Percentiles rank a stretch among this genome's conserved stretches.
Evolutionary conservation across 2,888 invertebrate genomes (phyloP).

Genomic region (Aethes cnicana): DNA sequence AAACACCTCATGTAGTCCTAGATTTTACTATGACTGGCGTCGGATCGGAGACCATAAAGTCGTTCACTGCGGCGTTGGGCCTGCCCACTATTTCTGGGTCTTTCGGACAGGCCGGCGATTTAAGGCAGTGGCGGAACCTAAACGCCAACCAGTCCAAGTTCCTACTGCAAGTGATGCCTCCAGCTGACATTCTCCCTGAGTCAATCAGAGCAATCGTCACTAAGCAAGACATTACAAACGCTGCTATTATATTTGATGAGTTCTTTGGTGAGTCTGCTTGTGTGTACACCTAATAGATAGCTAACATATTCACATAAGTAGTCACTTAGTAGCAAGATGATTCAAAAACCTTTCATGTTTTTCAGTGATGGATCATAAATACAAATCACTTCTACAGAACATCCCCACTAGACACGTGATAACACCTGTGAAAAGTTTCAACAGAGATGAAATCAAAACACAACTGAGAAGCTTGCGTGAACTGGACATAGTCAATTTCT

Average conservation of each 20-base stretch:
- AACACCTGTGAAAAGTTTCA: slow-evolving; percentile 82
- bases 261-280: too few relatives aligned
- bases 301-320: too few relatives aligned
- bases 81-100: slow-evolving; percentile 93
- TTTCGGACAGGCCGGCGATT: slow-evolving; percentile 92
- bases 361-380: slow-evolving; percentile 95
- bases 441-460: slow-evolving; percentile 83
- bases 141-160: slow-evolving; percentile 87
- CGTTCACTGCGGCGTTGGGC: slow-evolving; percentile 89
- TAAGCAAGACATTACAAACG: slow-evolving; percentile 93
- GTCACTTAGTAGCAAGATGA: too few relatives aligned
- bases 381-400: slow-evolving; percentile 93
- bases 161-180: slow-evolving; percentile 92
- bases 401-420: slow-evolving; percentile 95
- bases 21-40: slow-evolving; percentile 92
- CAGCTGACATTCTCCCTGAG: slow-evolving; percentile 92
- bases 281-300: too few relatives aligned
- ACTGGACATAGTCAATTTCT: slow-evolving; percentile 94
- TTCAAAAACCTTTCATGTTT: too few relatives aligned
- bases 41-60: slow-evolving; percentile 92
- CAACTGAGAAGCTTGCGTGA: slow-evolving; percentile 89
- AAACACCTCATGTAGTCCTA: slow-evolving; percentile 89
- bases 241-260: slow-evolving; percentile 94
- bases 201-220: slow-evolving; percentile 90
- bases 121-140: slow-evolving; percentile 91